Base-by-base conservation (phyloP, 1,140 invertebrate species). In the Zaprionus lachaisei region DNA sequence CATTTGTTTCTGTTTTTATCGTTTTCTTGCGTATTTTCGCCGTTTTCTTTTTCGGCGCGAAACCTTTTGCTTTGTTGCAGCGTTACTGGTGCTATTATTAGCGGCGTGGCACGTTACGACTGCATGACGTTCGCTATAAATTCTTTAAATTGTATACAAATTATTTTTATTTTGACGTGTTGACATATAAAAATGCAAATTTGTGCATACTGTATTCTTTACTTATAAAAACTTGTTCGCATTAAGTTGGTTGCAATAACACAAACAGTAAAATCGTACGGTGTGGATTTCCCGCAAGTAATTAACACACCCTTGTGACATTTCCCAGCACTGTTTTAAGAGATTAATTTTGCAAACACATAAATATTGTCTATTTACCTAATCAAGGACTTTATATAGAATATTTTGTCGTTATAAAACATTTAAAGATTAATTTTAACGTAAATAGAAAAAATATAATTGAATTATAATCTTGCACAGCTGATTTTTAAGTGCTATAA, bases 21-120 rank as follows among this genome's bases (percentile, higher is more conserved):
- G 26, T 12, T 60, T 73, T 69, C 54, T 57, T 82, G 47, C 22
- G 65, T 79, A 62, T 72, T 81, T 76, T 81, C 73, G 69, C 82
- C 55, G 75, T 89, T 73, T 79, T 80, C 56, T 51, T 90, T 90
- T 90, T 90, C 85, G 85, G 85, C 85, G 85, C 85, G 85, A 90
- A 90, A 90, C 57, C 75, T 79, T 87, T 79, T 87, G 84, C 84
- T 87, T 87, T 89, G 84, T 87, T 87, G 87, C 78, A 87, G 85
- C 81, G 81, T 87, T 77, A 63, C 64, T 68, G 58, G 44, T 77
- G 75, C 73, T 84, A 79, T 81, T 81, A 89, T 56, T 47, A 69
- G 63, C 51, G 81, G 37, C 76, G 26, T 31, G 55, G 9, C n/a
- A 86, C 80, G 72, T 37, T 72, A 67, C 82, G 67, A 85, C 64